Conservation (phyloP, 1,140 invertebrate species). For the Campodea augens region DNA sequence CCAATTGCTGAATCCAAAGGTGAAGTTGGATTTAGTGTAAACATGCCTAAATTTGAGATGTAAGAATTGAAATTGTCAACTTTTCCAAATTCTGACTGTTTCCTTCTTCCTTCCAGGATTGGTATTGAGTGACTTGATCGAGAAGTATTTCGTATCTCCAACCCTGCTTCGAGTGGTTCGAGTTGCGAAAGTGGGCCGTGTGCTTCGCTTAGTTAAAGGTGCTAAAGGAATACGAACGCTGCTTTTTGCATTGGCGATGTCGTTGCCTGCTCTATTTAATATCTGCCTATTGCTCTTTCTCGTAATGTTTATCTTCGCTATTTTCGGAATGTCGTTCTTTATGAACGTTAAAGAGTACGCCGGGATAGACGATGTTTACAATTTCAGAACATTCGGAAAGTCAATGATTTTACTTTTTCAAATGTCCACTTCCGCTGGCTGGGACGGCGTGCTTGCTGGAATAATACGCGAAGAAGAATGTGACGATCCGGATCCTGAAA, state of each 20-base stretch:
- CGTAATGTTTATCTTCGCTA: slow-evolving; percentile 98
- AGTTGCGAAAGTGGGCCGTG: slow-evolving; percentile 92
- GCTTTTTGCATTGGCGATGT: slow-evolving; percentile 93
- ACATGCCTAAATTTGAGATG: background rate
- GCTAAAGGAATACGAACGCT: slow-evolving; percentile 93
- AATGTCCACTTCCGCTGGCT: slow-evolving; percentile 96
- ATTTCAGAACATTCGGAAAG: slow-evolving; percentile 95
- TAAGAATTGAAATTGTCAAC: background rate
- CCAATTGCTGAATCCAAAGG: too few species aligned
- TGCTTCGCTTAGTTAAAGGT: slow-evolving; percentile 88
- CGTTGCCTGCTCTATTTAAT: slow-evolving; percentile 92
- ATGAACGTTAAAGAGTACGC: slow-evolving; percentile 89
- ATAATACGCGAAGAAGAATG: slow-evolving; percentile 93
- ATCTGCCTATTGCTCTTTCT: slow-evolving; percentile 93
- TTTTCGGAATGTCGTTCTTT: slow-evolving; percentile 99
- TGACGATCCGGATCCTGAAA: slow-evolving; percentile 62
- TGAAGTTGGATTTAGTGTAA: background rate
- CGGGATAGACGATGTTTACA: slow-evolving; percentile 90
- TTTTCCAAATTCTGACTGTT: slow-evolving; percentile 1
- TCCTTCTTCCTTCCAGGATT: slow-evolving; percentile 45
- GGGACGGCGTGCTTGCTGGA: slow-evolving; percentile 86
- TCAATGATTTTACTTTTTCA: slow-evolving; percentile 95
- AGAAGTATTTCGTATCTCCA: slow-evolving; percentile 93
- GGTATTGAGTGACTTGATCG: slow-evolving; percentile 86
- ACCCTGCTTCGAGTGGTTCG: slow-evolving; percentile 90